A percentile compares a stretch with the other conserved stretches of the same genome.
These are phyloP conservation scores for Siphonodentalium dalli DNA, from an alignment of 2,888 invertebrate genomes.

Conservation along the genomic window DNA sequence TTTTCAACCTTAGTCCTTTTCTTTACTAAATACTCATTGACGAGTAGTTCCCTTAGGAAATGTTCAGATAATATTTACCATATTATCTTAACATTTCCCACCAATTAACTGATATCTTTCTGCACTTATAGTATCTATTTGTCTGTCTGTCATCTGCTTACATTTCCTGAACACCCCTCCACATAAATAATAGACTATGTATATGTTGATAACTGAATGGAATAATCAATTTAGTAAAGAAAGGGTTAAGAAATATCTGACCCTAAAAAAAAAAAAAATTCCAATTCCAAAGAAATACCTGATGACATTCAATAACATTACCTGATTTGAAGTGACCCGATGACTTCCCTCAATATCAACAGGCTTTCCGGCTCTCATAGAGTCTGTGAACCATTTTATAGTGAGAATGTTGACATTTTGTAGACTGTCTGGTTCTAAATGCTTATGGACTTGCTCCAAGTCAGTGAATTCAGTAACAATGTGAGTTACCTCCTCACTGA, in stretches of 20 bases:
- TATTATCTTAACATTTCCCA: too few relatives aligned
- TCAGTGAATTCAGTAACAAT: constrained; percentile 31
- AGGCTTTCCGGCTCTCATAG: constrained; percentile 38
- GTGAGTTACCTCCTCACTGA: constrained; percentile 26
- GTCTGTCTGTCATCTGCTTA: too few relatives aligned
- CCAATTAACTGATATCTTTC: too few relatives aligned
- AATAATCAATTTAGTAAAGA: neutral
- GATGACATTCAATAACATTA: neutral
- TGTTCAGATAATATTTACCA: too few relatives aligned
- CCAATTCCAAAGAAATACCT: neutral
- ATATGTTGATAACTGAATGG: too few relatives aligned
- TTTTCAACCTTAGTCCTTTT: too few relatives aligned
- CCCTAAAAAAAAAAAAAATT: neutral
- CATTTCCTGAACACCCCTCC: too few relatives aligned
- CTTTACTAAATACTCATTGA: too few relatives aligned
- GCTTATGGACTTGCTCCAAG: constrained; percentile 11
- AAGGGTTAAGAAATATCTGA: neutral
- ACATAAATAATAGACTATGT: too few relatives aligned
- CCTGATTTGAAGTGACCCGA: constrained; percentile 5
- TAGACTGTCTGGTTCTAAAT: neutral
- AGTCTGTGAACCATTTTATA: constrained; percentile 43
- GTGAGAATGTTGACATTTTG: constrained; percentile 29
- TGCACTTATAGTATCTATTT: too few relatives aligned
- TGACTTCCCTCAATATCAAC: constrained; percentile 33
- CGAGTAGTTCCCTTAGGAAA: too few relatives aligned